phyloP scores from a whole-genome alignment of 2,888 invertebrate species.

The Andrena praecox region DNA sequence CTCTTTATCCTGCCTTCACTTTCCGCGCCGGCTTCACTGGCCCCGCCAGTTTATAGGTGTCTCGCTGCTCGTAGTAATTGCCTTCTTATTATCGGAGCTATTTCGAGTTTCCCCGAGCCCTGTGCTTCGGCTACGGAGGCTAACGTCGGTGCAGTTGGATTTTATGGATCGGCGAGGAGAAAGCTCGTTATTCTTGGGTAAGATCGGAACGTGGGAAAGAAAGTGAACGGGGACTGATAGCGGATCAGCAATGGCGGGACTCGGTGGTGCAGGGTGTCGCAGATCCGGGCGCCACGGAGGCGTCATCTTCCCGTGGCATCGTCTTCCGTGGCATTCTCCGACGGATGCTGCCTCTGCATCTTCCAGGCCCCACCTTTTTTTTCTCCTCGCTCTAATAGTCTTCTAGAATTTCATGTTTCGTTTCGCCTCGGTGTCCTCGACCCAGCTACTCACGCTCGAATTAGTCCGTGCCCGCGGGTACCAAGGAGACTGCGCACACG shows the following conservation, averaged over 20 bases:
- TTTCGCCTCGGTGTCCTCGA: conserved; percentile 64
- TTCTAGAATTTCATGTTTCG: conserved; percentile 75
- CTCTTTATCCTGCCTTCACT: conserved; percentile 32
- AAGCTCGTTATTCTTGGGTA: conserved; percentile 10
- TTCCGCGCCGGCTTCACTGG: conserved; percentile 27
- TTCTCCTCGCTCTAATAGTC: conserved; percentile 45
- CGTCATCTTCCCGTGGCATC: conserved; percentile 83
- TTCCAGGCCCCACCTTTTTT: conserved; percentile 40
- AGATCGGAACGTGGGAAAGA: not conserved
- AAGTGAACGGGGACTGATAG: conserved; percentile 31
- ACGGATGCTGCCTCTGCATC: conserved; percentile 27
- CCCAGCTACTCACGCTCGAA: conserved; percentile 56
- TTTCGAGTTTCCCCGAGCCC: not conserved
- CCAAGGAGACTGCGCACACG: not conserved
- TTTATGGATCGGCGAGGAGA: not conserved
- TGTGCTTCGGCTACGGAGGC: not conserved
- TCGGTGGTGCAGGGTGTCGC: conserved; percentile 66
- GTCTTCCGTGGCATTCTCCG: conserved; percentile 69
- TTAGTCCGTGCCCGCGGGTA: conserved; percentile 48
- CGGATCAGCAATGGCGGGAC: conserved; percentile 59
- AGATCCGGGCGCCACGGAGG: conserved; percentile 79
- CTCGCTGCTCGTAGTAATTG: conserved; percentile 72
- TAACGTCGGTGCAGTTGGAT: not conserved
- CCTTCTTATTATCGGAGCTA: conserved; percentile 55
- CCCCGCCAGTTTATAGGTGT: conserved; percentile 70